Conservation (phyloP, 1,140 invertebrate genomes). For the Octopus bimaculoides region DNA sequence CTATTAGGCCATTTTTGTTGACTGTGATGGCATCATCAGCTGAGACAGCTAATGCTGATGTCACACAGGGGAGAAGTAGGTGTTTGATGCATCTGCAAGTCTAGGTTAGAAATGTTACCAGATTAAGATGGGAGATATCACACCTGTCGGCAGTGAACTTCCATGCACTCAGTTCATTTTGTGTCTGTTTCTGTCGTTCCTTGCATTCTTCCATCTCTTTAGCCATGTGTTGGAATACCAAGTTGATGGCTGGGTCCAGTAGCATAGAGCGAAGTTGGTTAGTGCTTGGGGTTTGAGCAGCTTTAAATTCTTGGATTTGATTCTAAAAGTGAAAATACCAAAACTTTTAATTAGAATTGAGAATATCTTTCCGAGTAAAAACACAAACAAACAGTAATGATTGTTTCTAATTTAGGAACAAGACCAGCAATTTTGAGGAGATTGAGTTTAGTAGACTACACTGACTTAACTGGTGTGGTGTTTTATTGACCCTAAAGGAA, state of each 20-base stretch:
- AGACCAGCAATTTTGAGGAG: too few relatives aligned
- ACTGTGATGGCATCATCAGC: not conserved
- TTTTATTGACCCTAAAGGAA: too few relatives aligned
- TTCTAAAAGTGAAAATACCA: slow-evolving; percentile 62
- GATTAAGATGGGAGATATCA: slow-evolving; percentile 33
- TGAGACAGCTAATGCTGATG: not conserved
- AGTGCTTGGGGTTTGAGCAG: slow-evolving; percentile 71
- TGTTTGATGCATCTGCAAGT: not conserved
- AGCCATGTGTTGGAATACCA: slow-evolving; percentile 86
- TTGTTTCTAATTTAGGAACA: too few relatives aligned
- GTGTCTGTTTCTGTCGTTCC: slow-evolving; percentile 91
- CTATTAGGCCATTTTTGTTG: not conserved
- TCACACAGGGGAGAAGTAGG: not conserved
- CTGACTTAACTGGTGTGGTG: too few relatives aligned
- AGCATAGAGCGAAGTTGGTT: slow-evolving; percentile 77
- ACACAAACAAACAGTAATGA: too few relatives aligned
- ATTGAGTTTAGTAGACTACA: too few relatives aligned
- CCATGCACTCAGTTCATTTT: slow-evolving; percentile 97
- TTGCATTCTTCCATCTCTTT: slow-evolving; percentile 87
- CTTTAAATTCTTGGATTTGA: slow-evolving; percentile 80
- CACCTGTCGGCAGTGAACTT: slow-evolving; percentile 97
- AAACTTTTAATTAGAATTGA: too few relatives aligned
- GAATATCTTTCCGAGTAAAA: too few relatives aligned
- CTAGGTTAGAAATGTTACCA: slow-evolving; percentile 35
- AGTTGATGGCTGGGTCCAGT: slow-evolving; percentile 93